Conservation (phyloP, 2,113 vertebrate genomes). For the Odobenus rosmarus region DNA sequence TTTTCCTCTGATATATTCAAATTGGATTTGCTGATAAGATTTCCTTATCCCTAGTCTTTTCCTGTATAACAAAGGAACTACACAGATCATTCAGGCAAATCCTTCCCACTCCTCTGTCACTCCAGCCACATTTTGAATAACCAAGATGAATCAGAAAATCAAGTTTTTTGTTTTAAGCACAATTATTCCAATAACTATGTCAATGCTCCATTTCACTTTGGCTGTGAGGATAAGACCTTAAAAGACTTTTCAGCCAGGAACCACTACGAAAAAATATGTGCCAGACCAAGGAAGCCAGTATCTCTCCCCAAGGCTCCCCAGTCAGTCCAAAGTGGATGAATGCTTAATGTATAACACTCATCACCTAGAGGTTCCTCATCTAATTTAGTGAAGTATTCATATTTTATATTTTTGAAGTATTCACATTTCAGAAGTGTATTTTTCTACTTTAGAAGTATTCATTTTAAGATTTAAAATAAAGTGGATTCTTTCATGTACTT, state of each 20-base stretch:
- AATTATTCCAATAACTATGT: slow-evolving; percentile 54
- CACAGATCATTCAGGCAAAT: slow-evolving; percentile 45
- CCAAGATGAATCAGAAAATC: slow-evolving; percentile 53
- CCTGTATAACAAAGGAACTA: slow-evolving; percentile 41
- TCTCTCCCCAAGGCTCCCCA: background rate
- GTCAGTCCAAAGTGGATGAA: background rate
- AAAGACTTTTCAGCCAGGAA: background rate
- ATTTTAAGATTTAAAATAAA: slow-evolving; percentile 48
- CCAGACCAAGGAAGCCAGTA: background rate
- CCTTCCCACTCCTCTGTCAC: background rate
- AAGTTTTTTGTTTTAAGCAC: background rate
- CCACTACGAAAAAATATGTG: background rate
- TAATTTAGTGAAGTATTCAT: background rate
- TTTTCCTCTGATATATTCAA: slow-evolving; percentile 22
- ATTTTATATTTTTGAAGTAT: background rate
- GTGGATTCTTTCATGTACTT: background rate
- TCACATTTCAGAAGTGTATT: background rate
- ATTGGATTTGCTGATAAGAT: slow-evolving; percentile 43
- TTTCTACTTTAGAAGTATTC: background rate
- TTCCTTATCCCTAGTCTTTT: slow-evolving; percentile 11
- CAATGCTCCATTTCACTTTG: slow-evolving; percentile 31
- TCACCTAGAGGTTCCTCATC: background rate
- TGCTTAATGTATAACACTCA: background rate
- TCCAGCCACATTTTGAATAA: slow-evolving; percentile 55
- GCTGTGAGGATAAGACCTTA: slow-evolving; percentile 31